A percentile compares a stretch with the other conserved stretches of the same genome.
These are phyloP conservation scores for Sturnira hondurensis DNA, from an alignment of 2,113 vertebrate genomes.

Conservation along the genomic window DNA sequence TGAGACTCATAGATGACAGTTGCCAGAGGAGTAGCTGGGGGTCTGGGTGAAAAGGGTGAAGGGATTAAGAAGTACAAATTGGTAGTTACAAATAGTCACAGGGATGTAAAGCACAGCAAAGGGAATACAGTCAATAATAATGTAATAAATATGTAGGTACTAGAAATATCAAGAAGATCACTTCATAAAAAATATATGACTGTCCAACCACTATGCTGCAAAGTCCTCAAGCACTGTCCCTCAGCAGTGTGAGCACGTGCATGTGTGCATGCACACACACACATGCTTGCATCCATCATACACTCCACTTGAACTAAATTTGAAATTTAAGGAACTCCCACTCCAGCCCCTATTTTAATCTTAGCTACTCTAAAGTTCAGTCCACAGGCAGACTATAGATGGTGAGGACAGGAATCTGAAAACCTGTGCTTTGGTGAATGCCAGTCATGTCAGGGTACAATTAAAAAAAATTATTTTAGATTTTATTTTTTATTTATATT, in stretches of 20 bases:
- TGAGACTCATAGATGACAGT: background rate
- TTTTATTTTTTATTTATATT: too few species aligned
- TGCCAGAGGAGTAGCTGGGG: background rate
- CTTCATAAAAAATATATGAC: background rate
- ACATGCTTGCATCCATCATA: background rate
- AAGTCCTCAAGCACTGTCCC: background rate
- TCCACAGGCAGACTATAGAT: background rate
- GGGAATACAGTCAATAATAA: background rate
- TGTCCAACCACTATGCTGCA: background rate
- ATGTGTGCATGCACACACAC: background rate
- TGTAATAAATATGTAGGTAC: background rate
- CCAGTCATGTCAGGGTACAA: background rate
- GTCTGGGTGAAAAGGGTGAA: background rate
- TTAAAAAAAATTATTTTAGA: background rate
- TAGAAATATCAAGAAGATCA: background rate
- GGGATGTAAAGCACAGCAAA: background rate
- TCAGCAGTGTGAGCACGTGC: background rate
- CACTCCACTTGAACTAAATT: background rate
- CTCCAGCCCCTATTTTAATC: constrained; percentile 1
- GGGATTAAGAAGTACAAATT: background rate
- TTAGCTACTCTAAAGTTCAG: background rate
- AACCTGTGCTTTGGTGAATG: background rate
- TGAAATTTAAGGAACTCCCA: background rate
- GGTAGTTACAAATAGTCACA: background rate
- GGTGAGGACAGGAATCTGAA: background rate